Conservation (phyloP, 2,888 invertebrate genomes). For the Drosophila stalkeri region DNA sequence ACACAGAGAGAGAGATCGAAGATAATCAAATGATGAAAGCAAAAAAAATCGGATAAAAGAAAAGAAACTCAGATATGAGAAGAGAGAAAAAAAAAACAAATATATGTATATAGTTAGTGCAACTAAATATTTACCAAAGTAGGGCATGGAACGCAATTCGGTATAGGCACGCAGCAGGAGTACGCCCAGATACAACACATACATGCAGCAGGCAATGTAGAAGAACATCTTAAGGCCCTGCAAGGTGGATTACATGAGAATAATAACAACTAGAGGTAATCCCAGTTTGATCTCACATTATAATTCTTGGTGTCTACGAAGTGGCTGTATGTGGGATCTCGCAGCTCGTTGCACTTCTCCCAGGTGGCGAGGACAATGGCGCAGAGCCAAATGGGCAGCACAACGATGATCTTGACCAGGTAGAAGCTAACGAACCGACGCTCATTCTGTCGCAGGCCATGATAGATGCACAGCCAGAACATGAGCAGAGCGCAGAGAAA, state of each 20-base stretch:
- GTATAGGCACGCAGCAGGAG: slow-evolving; percentile 96
- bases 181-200: slow-evolving; percentile 93
- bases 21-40: neutral
- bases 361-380: slow-evolving; percentile 94
- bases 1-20: neutral
- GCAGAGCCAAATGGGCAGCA: slow-evolving; percentile 94
- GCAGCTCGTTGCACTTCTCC: slow-evolving; percentile 94
- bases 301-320: slow-evolving; percentile 93
- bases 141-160: slow-evolving; percentile 98
- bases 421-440: slow-evolving; percentile 94
- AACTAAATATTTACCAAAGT: slow-evolving; percentile 91
- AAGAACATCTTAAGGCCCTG: slow-evolving; percentile 97
- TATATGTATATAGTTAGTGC: neutral
- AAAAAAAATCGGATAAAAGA: neutral
- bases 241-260: slow-evolving; percentile 71
- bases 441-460: slow-evolving; percentile 97
- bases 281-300: slow-evolving; percentile 86
- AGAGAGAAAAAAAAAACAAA: neutral
- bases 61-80: neutral
- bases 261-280: neutral
- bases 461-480: slow-evolving; percentile 98
- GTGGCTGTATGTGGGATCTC: slow-evolving; percentile 97
- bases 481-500: slow-evolving; percentile 94
- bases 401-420: slow-evolving; percentile 94
- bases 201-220: slow-evolving; percentile 93